Evolutionary conservation across 2,888 invertebrate species (phyloP).

Genomic region (Cerastoderma edule): DNA sequence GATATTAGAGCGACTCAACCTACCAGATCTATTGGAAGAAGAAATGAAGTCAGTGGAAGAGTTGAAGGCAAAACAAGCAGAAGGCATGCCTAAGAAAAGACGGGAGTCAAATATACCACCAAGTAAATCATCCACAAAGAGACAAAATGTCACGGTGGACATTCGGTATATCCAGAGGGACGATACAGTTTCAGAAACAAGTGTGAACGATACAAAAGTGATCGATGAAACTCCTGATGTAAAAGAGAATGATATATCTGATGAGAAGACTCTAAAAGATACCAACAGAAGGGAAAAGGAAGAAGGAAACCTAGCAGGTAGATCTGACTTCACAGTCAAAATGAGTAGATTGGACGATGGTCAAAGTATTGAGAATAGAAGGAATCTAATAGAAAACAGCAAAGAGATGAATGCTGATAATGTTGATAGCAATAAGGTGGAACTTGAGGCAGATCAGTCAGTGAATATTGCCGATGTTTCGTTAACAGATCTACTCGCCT

Average conservation of each 20-base stretch:
- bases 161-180: conserved; percentile 13
- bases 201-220: not conserved
- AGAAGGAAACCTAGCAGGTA: not conserved
- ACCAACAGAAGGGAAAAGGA: not conserved
- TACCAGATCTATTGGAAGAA: conserved; percentile 72
- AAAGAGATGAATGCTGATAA: not conserved
- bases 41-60: conserved; percentile 54
- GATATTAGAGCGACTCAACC: conserved; percentile 74
- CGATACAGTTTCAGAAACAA: not conserved
- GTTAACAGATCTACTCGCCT: conserved; percentile 63
- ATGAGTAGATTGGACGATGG: too few relatives aligned
- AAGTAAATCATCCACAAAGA: not conserved
- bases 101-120: not conserved
- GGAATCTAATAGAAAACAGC: not conserved
- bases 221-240: not conserved
- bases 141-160: conserved; percentile 19
- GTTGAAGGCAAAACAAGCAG: conserved; percentile 31
- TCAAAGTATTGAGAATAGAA: too few relatives aligned
- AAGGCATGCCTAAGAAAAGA: not conserved
- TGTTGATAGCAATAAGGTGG: not conserved
- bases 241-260: not conserved
- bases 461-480: conserved; percentile 44
- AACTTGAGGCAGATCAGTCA: not conserved
- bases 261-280: too few relatives aligned
- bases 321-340: not conserved